These are phyloP conservation scores for Agriopis marginaria DNA, from an alignment of 2,888 invertebrate species.

Conservation along the genomic window DNA sequence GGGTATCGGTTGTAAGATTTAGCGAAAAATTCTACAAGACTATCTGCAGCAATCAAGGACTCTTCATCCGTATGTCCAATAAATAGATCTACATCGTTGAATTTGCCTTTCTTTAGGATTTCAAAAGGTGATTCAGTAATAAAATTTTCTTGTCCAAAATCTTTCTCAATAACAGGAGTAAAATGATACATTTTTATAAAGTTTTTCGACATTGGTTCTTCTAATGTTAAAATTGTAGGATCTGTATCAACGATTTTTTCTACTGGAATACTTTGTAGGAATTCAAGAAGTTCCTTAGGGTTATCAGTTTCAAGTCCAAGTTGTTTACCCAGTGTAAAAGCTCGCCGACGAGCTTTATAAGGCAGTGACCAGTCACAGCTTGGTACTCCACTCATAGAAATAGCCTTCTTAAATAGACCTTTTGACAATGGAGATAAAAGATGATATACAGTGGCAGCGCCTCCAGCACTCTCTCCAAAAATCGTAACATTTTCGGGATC, in stretches of 20 bases:
- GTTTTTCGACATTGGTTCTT: constrained; percentile 32
- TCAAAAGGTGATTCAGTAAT: constrained; percentile 46
- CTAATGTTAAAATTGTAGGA: constrained; percentile 43
- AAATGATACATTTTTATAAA: constrained; percentile 43
- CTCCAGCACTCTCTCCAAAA: constrained; percentile 67
- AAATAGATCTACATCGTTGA: constrained; percentile 86
- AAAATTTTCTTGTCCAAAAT: constrained; percentile 51
- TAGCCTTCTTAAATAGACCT: constrained; percentile 63
- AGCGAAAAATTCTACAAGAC: constrained; percentile 33
- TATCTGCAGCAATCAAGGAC: constrained; percentile 61
- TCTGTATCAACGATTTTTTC: constrained; percentile 48
- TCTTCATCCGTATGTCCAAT: constrained; percentile 89
- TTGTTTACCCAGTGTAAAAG: constrained; percentile 56
- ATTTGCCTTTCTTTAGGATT: constrained; percentile 62
- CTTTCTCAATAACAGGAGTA: constrained; percentile 54
- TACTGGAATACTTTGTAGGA: constrained; percentile 55
- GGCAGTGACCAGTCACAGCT: constrained; percentile 56
- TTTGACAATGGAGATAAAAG: constrained; percentile 65
- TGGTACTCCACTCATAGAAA: constrained; percentile 65
- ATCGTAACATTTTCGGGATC: constrained; percentile 60
- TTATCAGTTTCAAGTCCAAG: constrained; percentile 59
- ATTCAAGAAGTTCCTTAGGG: constrained; percentile 54
- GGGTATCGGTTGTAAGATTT: constrained; percentile 42
- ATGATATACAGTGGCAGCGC: constrained; percentile 55
- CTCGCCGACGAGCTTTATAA: constrained; percentile 53